A percentile compares a stretch with the other conserved stretches of the same genome.
Evolutionary conservation across 1,140 invertebrate genomes (phyloP).

Genomic region (Brachystomella parvula): DNA sequence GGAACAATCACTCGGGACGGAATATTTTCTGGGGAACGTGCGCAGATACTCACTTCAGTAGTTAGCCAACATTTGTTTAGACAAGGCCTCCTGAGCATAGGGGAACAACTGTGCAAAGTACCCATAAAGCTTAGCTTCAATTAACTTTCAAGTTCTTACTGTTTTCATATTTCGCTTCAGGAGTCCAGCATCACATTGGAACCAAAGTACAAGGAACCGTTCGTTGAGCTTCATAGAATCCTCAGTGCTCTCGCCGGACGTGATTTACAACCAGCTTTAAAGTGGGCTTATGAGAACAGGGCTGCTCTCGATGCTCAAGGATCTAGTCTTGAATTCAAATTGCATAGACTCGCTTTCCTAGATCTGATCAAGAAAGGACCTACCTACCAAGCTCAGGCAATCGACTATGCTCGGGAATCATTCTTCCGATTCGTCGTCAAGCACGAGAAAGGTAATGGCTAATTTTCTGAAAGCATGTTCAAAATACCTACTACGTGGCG

Average conservation of each 20-base stretch:
- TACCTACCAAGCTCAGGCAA: constrained; percentile 62
- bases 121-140: constrained; percentile 1
- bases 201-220: constrained; percentile 65
- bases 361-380: constrained; percentile 60
- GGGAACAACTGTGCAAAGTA: constrained; percentile 65
- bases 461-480: neutral
- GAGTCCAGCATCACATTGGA: constrained; percentile 65
- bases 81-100: constrained; percentile 83
- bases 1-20: constrained; percentile 77
- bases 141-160: constrained; percentile 7
- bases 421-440: constrained; percentile 72
- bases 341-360: constrained; percentile 68
- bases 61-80: constrained; percentile 93
- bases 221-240: constrained; percentile 75
- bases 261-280: constrained; percentile 70
- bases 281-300: constrained; percentile 62
- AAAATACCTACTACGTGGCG: neutral
- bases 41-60: constrained; percentile 80
- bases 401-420: constrained; percentile 74
- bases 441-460: constrained; percentile 64
- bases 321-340: constrained; percentile 76
- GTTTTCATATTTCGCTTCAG: constrained; percentile 42
- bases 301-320: constrained; percentile 54
- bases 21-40: constrained; percentile 71
- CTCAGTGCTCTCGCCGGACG: constrained; percentile 67